Conservation (phyloP, 37 sponge, comb jelly and placozoan genomes). For the Oopsacas minuta region DNA sequence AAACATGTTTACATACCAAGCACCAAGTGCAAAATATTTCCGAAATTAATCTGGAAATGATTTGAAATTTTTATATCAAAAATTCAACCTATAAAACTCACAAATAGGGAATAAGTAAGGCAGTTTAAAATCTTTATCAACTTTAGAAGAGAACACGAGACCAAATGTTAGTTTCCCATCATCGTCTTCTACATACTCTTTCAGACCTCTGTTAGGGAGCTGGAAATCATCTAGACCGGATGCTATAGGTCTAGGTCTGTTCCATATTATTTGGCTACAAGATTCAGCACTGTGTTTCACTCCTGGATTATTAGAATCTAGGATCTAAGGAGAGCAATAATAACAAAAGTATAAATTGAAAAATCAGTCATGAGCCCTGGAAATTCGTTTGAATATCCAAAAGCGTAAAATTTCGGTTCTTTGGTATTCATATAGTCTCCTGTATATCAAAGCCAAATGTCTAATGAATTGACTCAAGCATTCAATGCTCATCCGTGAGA, state of each 20-base stretch:
- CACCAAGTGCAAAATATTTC: no score
- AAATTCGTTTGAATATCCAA: neutral
- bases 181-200: neutral
- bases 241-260: neutral
- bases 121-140: neutral
- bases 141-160: neutral
- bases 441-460: neutral
- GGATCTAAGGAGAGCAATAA: neutral
- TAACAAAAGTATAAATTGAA: neutral
- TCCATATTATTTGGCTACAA: neutral
- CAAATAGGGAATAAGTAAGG: neutral
- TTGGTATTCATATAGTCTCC: neutral
- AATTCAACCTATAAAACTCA: neutral
- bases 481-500: neutral
- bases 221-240: neutral
- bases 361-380: neutral
- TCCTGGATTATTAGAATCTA: neutral
- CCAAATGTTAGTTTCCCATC: neutral
- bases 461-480: neutral
- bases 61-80: no score
- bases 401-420: neutral
- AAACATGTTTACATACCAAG: no score
- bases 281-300: neutral
- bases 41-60: no score
- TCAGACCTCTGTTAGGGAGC: neutral